A percentile compares a stretch with the other conserved stretches of the same genome.
phyloP scores from a whole-genome alignment of 2,888 invertebrate genomes.

The Syrphus vitripennis region DNA sequence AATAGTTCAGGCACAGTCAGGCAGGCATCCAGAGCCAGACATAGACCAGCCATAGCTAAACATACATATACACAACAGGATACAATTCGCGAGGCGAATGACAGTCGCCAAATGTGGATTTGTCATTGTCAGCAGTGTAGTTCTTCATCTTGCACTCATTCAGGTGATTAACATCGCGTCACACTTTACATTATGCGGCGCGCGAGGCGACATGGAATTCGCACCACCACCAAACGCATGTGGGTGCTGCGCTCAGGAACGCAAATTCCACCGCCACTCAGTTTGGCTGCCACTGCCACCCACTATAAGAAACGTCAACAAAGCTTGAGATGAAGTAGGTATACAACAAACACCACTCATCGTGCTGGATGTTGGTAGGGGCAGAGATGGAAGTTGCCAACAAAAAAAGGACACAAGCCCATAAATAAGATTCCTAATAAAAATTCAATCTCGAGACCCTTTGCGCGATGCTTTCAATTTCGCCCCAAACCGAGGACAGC shows the following conservation, averaged over 20 bases:
- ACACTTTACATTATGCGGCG: conserved; percentile 68
- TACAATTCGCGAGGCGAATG: conserved; percentile 57
- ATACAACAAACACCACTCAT: conserved; percentile 23
- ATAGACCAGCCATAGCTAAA: conserved; percentile 41
- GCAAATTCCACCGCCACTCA: conserved; percentile 56
- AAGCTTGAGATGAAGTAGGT: conserved; percentile 55
- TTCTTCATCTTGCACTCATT: conserved; percentile 76
- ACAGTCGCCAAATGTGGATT: conserved; percentile 77
- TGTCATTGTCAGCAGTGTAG: conserved; percentile 81
- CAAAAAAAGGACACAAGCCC: conserved; percentile 59
- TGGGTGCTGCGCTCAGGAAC: conserved; percentile 47
- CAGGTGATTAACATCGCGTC: conserved; percentile 80
- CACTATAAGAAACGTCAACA: conserved; percentile 57
- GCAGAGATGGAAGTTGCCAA: not conserved
- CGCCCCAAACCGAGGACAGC: conserved; percentile 45
- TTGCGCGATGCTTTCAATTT: conserved; percentile 60
- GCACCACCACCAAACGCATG: conserved; percentile 51
- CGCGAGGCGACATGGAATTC: conserved; percentile 69
- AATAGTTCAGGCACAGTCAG: conserved; percentile 25
- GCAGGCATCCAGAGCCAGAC: conserved; percentile 27
- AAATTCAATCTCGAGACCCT: conserved; percentile 71
- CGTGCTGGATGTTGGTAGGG: not conserved
- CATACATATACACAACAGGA: conserved; percentile 5
- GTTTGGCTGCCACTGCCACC: not conserved
- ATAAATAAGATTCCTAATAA: conserved; percentile 71